Conservation (phyloP, 2,113 vertebrate species). For the Notarius quadriscutis region DNA sequence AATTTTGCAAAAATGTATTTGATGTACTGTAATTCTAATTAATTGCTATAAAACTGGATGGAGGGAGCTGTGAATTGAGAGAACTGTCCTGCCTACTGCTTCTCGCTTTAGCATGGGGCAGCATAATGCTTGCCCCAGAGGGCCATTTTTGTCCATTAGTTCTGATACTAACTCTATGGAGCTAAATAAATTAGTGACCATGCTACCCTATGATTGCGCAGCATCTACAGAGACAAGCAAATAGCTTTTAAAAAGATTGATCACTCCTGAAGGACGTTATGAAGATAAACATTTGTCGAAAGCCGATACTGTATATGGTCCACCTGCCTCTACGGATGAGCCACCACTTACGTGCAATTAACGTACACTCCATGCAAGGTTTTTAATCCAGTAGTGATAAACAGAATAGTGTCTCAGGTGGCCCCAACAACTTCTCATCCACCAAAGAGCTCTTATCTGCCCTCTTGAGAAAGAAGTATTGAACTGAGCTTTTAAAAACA, state of each 20-base stretch:
- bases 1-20: not conserved
- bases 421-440: constrained; percentile 29
- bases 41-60: not conserved
- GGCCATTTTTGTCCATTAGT: not conserved
- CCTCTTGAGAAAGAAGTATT: not conserved
- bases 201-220: not conserved
- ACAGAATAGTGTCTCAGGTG: constrained; percentile 31
- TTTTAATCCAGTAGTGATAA: constrained; percentile 19
- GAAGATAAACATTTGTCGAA: not conserved
- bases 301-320: not conserved
- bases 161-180: not conserved
- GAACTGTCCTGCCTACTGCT: not conserved
- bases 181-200: not conserved
- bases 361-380: not conserved
- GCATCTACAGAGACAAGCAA: not conserved
- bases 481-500: not conserved
- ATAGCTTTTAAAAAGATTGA: not conserved
- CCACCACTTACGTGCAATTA: not conserved
- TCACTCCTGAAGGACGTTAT: not conserved
- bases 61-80: no score
- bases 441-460: not conserved
- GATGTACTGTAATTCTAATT: not conserved
- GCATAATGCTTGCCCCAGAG: not conserved
- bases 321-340: not conserved
- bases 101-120: not conserved